Conservation (phyloP, 2,113 vertebrate genomes). For the Limnothrissa miodon region DNA sequence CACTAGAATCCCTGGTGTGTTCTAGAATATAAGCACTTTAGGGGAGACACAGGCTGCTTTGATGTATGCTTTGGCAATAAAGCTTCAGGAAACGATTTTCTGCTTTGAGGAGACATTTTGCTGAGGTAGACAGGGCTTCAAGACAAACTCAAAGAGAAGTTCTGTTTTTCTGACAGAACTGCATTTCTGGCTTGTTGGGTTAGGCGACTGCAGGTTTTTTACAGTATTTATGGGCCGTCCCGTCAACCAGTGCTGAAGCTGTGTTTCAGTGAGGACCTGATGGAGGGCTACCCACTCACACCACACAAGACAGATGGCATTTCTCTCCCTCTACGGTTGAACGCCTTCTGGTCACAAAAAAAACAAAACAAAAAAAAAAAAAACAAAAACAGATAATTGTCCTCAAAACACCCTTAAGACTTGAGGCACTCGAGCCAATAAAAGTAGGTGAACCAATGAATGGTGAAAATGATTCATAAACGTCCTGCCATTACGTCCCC, state of each 20-base stretch:
- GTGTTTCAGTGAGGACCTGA: neutral
- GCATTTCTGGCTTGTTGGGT: neutral
- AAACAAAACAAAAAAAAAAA: no score
- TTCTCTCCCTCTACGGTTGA: neutral
- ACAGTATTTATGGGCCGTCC: neutral
- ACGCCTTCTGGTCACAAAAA: no score
- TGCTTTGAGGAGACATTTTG: neutral
- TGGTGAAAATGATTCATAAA: neutral
- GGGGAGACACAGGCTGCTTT: neutral
- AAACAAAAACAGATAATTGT: no score
- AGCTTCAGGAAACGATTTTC: neutral
- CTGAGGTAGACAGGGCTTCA: neutral
- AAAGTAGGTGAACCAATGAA: neutral
- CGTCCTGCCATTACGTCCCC: neutral
- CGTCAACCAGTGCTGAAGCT: neutral
- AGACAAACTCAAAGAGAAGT: neutral
- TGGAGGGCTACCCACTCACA: neutral
- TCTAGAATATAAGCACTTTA: neutral
- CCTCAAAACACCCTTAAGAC: neutral
- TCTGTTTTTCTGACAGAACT: neutral
- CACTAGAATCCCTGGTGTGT: neutral
- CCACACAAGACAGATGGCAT: neutral
- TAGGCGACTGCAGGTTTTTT: neutral
- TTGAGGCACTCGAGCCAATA: neutral
- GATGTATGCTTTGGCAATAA: neutral